Percentiles rank a stretch among this genome's conserved stretches.
phyloP scores from a whole-genome alignment of 1,140 invertebrate species.

The Helicoverpa zea region DNA sequence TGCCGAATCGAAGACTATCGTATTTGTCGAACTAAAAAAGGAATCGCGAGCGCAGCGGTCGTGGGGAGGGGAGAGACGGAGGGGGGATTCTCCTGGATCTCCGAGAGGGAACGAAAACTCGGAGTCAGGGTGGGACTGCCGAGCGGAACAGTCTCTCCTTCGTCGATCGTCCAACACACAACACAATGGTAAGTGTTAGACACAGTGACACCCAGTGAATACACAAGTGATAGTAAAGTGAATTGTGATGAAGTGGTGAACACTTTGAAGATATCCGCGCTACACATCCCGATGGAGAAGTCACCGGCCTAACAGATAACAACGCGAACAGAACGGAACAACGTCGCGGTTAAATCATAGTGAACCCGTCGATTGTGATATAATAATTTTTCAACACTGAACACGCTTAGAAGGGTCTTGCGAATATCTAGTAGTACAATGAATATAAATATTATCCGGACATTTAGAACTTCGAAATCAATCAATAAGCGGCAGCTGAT shows the following conservation, averaged over 20 bases:
- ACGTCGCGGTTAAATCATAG: constrained; percentile 23
- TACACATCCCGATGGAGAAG: neutral
- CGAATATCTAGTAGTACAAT: too few relatives aligned
- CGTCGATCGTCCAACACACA: constrained; percentile 78
- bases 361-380: neutral
- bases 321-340: neutral
- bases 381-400: neutral
- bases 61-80: constrained; percentile 49
- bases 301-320: neutral
- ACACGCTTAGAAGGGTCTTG: neutral
- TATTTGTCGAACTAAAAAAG: constrained; percentile 82
- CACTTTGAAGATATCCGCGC: constrained; percentile 12
- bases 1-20: constrained; percentile 64
- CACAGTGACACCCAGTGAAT: constrained; percentile 64
- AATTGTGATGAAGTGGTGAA: constrained; percentile 56
- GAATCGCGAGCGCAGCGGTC: constrained; percentile 65
- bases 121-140: constrained; percentile 85
- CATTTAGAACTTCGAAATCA: too few relatives aligned
- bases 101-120: constrained; percentile 65
- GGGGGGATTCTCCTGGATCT: constrained; percentile 67
- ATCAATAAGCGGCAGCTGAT: too few relatives aligned
- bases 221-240: constrained; percentile 56
- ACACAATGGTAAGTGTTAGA: constrained; percentile 83
- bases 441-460: too few relatives aligned
- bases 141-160: constrained; percentile 83